phyloP scores from a whole-genome alignment of 2,113 vertebrate genomes.

The Nothobranchius kuhntae region DNA sequence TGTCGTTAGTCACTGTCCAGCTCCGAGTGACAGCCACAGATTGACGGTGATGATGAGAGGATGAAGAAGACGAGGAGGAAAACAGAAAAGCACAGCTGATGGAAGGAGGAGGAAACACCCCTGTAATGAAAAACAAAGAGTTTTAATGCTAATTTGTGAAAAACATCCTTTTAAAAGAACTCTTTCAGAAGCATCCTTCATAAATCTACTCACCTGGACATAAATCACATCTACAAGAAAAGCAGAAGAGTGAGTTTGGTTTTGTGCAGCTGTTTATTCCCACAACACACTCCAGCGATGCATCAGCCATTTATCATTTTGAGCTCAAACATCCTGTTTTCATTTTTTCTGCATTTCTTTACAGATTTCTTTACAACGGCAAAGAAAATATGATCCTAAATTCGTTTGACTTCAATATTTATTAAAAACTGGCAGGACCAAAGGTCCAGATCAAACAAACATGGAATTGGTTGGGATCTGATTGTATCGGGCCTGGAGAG shows the following conservation, averaged over 20 bases:
- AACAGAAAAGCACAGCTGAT: constrained; percentile 2
- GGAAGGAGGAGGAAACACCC: constrained; percentile 2
- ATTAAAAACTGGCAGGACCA: no score
- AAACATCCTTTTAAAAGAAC: neutral
- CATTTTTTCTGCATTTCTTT: neutral
- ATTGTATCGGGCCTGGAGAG: no score
- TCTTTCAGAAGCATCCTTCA: neutral
- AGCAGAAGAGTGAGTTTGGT: neutral
- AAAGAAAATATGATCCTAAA: neutral
- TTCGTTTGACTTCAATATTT: neutral
- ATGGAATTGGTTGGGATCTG: no score
- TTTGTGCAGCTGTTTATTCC: neutral
- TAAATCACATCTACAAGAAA: neutral
- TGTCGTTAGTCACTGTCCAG: constrained; percentile 80
- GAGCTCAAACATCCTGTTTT: neutral
- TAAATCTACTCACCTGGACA: neutral
- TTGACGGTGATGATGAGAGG: constrained; percentile 66
- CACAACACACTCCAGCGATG: neutral
- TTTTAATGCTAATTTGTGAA: neutral
- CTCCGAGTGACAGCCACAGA: constrained; percentile 68
- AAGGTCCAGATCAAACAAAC: neutral
- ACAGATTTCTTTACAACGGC: neutral
- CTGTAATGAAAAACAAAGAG: no score
- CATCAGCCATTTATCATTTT: neutral
- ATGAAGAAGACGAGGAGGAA: constrained; percentile 11